Evolutionary conservation across 2,797 vertebrate species (phyloP).

Genomic region (Thripadectes ignobilis): DNA sequence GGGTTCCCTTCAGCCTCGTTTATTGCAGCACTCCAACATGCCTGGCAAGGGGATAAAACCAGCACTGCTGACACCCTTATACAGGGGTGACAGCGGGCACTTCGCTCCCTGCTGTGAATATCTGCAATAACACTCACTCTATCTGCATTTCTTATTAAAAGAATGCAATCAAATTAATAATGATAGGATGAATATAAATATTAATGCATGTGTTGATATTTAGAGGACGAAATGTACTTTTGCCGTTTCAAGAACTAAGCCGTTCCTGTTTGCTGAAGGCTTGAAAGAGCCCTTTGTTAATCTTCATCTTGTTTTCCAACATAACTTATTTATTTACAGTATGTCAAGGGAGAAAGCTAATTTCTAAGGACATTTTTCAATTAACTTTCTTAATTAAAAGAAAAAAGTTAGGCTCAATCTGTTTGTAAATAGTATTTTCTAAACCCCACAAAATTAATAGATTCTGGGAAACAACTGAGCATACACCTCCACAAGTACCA

Average conservation of each 20-base stretch:
- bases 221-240: not conserved
- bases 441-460: not conserved
- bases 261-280: not conserved
- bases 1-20: not conserved
- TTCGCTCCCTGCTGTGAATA: not conserved
- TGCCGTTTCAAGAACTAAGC: not conserved
- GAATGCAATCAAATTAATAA: not conserved
- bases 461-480: not conserved
- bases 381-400: constrained; percentile 32
- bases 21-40: not conserved
- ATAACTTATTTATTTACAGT: constrained; percentile 25
- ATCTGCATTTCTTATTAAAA: not conserved
- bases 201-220: not conserved
- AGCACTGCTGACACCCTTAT: not conserved
- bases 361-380: constrained; percentile 39
- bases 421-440: not conserved
- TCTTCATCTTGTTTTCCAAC: constrained; percentile 13
- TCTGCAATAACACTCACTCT: not conserved
- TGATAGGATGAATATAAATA: not conserved
- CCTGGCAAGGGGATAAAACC: not conserved
- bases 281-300: not conserved
- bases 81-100: not conserved
- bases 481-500: not conserved
- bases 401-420: not conserved
- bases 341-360: constrained; percentile 8